These are phyloP conservation scores for Macrophya alboannulata DNA, from an alignment of 2,888 invertebrate species.

Conservation along the genomic window DNA sequence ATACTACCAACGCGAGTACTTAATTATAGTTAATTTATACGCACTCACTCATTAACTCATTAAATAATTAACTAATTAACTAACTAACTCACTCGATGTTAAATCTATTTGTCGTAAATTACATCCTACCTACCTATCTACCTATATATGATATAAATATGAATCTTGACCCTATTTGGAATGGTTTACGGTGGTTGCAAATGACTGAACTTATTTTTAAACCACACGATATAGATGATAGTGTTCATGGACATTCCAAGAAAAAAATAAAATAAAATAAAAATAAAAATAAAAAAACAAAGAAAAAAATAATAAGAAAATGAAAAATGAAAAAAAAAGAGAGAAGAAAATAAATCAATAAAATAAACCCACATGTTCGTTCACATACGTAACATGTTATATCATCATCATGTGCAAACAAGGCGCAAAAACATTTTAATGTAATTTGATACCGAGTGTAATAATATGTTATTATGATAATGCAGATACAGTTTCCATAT, in stretches of 20 bases:
- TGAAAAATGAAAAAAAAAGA: conserved; percentile 58
- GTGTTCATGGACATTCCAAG: conserved; percentile 70
- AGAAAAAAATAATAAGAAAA: not conserved
- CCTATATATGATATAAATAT: conserved; percentile 3
- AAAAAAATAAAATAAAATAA: conserved; percentile 40
- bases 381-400: conserved; percentile 21
- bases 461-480: conserved; percentile 31
- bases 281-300: no score
- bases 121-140: not conserved
- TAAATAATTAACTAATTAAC: not conserved
- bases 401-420: conserved; percentile 9
- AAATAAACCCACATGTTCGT: conserved; percentile 20
- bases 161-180: conserved; percentile 67
- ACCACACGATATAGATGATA: conserved; percentile 68
- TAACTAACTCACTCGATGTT: conserved; percentile 13
- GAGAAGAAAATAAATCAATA: conserved; percentile 59
- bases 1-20: conserved; percentile 7
- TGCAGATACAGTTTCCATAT: not conserved
- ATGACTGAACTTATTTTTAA: conserved; percentile 74
- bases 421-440: conserved; percentile 37
- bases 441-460: conserved; percentile 46
- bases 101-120: conserved; percentile 23
- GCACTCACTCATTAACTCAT: not conserved
- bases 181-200: conserved; percentile 70
- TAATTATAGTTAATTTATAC: conserved; percentile 2